Conservation (phyloP, 1,140 invertebrate genomes). For the Lasaia peninsularis region DNA sequence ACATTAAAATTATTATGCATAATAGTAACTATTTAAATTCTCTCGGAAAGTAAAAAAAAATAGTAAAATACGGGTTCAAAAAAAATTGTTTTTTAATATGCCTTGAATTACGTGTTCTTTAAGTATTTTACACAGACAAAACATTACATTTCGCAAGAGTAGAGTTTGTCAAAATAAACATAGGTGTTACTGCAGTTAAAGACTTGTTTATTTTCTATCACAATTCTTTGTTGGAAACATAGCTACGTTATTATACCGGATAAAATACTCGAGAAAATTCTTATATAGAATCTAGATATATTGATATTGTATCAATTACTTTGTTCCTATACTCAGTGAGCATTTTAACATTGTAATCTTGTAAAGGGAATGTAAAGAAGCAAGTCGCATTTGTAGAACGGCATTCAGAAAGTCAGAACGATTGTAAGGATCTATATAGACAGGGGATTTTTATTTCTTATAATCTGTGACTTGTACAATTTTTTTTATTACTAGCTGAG, state of each 20-base stretch:
- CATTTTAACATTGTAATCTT: slow-evolving; percentile 35
- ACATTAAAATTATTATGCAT: too few species aligned
- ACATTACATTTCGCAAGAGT: too few species aligned
- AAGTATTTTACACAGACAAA: too few species aligned
- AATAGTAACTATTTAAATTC: too few species aligned
- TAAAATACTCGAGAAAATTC: neutral
- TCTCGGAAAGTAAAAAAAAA: too few species aligned
- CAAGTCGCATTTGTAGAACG: slow-evolving; percentile 47
- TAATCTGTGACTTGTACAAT: slow-evolving; percentile 23
- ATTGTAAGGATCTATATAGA: slow-evolving; percentile 64
- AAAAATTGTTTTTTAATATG: too few species aligned
- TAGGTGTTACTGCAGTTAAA: neutral
- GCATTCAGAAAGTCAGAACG: slow-evolving; percentile 55
- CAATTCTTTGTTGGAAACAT: neutral
- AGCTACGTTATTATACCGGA: neutral
- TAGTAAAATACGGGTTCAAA: too few species aligned
- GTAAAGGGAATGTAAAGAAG: slow-evolving; percentile 50
- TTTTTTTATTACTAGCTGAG: too few species aligned
- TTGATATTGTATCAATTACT: slow-evolving; percentile 7
- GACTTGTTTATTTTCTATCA: neutral
- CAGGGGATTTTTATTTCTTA: slow-evolving; percentile 39
- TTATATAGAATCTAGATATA: neutral
- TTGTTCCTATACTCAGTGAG: slow-evolving; percentile 18
- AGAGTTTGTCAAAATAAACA: neutral
- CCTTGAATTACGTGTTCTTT: too few species aligned